A percentile compares a stretch with the other conserved stretches of the same genome.
phyloP scores from a whole-genome alignment of 2,888 invertebrate species.

The Megaustenia siamemsis region DNA sequence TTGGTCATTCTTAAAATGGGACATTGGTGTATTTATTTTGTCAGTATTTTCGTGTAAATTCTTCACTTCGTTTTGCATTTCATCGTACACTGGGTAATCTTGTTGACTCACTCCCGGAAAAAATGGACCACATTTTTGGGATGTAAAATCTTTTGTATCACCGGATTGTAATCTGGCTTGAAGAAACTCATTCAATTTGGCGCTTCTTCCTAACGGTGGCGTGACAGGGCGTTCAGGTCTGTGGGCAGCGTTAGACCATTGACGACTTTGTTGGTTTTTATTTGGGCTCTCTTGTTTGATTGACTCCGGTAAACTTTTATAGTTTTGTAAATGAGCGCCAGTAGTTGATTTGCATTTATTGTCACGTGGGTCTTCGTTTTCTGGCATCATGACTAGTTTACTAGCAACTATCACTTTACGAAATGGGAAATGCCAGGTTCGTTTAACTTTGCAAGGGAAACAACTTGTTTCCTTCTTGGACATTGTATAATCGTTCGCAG shows the following conservation, averaged over 20 bases:
- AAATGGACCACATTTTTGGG: neutral
- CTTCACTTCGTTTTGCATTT: neutral
- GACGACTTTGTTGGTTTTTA: too few relatives aligned
- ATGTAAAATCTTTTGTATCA: neutral
- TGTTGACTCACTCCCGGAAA: neutral
- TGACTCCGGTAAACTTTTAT: too few relatives aligned
- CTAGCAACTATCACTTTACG: constrained; percentile 36
- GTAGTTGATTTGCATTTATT: neutral
- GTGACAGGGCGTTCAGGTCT: constrained; percentile 24
- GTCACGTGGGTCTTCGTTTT: neutral
- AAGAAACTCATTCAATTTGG: constrained; percentile 17
- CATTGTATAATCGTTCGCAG: neutral
- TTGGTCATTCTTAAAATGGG: constrained; percentile 17
- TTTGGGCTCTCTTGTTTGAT: neutral
- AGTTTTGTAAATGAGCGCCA: neutral
- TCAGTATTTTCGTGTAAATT: neutral
- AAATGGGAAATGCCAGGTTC: neutral
- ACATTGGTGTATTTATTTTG: constrained; percentile 21
- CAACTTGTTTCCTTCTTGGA: neutral
- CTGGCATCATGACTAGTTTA: neutral
- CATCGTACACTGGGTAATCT: neutral
- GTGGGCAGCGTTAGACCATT: neutral
- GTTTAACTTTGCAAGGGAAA: neutral
- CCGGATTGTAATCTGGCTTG: neutral
- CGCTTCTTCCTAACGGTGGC: constrained; percentile 14